Percentiles rank a stretch among this genome's conserved stretches.
These are phyloP conservation scores for Axis porcinus DNA, from an alignment of 2,113 vertebrate genomes.

Conservation along the genomic window DNA sequence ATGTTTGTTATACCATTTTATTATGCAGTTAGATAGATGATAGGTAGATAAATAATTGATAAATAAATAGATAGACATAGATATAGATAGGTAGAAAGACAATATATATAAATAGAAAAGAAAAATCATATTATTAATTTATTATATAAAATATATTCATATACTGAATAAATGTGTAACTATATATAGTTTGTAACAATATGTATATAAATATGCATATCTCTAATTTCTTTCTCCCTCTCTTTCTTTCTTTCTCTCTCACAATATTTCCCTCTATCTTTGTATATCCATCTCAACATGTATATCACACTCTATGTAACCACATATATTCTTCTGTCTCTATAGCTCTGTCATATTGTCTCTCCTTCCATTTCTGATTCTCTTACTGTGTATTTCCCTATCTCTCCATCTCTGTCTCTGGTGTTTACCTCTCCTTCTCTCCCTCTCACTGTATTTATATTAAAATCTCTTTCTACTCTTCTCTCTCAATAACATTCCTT, in stretches of 20 bases:
- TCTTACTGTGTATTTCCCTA: not conserved
- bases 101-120: not conserved
- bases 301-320: not conserved
- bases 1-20: not conserved
- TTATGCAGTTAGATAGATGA: not conserved
- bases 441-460: not conserved
- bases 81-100: not conserved
- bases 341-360: not conserved
- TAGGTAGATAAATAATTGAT: not conserved
- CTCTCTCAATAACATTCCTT: not conserved
- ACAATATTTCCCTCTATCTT: not conserved
- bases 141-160: not conserved
- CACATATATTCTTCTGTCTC: not conserved
- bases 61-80: not conserved
- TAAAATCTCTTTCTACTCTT: not conserved
- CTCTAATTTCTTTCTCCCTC: not conserved
- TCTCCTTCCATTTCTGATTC: not conserved
- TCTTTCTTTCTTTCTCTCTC: not conserved
- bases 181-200: not conserved
- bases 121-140: not conserved
- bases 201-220: not conserved
- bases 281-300: not conserved
- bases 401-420: not conserved
- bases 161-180: not conserved
- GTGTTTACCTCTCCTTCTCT: not conserved